Conservation (phyloP, 2,888 invertebrate species). For the Neoascia interrupta region DNA sequence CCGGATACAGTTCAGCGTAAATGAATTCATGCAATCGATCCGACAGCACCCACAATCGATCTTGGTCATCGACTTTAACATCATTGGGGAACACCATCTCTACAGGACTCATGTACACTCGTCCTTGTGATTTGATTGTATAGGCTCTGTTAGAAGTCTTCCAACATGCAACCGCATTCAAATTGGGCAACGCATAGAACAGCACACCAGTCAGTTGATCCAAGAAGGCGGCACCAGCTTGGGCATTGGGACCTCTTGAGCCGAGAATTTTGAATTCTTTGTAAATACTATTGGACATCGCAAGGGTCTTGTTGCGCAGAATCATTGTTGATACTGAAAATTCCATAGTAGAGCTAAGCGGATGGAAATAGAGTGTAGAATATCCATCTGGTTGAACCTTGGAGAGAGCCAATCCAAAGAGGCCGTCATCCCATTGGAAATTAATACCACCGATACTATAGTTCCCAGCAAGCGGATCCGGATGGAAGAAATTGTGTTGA, state of each 20-base stretch:
- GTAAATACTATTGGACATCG: conserved; percentile 81
- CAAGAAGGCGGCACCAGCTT: conserved; percentile 87
- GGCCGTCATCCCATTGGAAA: conserved; percentile 88
- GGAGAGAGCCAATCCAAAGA: conserved; percentile 87
- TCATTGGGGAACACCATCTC: conserved; percentile 90
- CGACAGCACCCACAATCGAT: conserved; percentile 87
- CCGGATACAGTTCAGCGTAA: conserved; percentile 83
- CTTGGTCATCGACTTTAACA: conserved; percentile 86
- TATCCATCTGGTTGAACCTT: conserved; percentile 85
- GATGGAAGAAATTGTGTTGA: conserved; percentile 85
- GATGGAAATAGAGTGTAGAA: conserved; percentile 89
- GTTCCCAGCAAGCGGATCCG: conserved; percentile 86
- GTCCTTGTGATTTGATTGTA: conserved; percentile 85
- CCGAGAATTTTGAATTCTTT: conserved; percentile 85
- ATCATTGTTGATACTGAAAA: conserved; percentile 87
- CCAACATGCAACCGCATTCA: conserved; percentile 90
- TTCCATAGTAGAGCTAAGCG: conserved; percentile 88
- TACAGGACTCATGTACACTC: conserved; percentile 85
- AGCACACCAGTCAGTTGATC: conserved; percentile 86
- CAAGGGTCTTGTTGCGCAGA: conserved; percentile 83
- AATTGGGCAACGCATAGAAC: conserved; percentile 87
- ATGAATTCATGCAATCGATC: conserved; percentile 87
- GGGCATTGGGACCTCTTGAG: conserved; percentile 85
- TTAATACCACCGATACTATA: conserved; percentile 86
- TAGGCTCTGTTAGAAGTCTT: conserved; percentile 85